Evolutionary conservation across 2,888 invertebrate species (phyloP).

Genomic region (Alloscopus bannaensis): DNA sequence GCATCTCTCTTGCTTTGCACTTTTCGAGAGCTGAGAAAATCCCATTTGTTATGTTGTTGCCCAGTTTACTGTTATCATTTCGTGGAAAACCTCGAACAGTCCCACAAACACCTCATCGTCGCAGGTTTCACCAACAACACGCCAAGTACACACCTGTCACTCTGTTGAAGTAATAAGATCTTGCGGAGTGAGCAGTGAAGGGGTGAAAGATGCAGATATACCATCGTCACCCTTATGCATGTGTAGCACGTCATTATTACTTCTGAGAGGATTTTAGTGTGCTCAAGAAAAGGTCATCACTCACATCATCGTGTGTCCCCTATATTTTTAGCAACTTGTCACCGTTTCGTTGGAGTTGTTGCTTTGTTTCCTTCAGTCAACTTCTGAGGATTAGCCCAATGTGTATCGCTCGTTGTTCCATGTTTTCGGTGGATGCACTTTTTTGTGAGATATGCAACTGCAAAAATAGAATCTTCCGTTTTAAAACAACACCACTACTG

Average conservation of each 20-base stretch:
- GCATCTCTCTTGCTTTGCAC: too few relatives aligned
- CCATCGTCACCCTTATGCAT: too few relatives aligned
- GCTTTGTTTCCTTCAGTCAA: too few relatives aligned
- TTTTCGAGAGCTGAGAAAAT: neutral
- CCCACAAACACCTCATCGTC: neutral
- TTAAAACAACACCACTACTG: too few relatives aligned
- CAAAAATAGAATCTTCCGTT: too few relatives aligned
- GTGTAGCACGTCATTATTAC: conserved; percentile 13
- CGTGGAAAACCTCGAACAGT: conserved; percentile 16
- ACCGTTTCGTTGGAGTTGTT: too few relatives aligned
- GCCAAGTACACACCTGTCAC: neutral
- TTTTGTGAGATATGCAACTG: too few relatives aligned
- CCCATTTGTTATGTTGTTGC: neutral
- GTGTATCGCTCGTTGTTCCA: too few relatives aligned
- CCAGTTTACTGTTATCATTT: conserved; percentile 27
- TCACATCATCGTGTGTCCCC: conserved; percentile 9
- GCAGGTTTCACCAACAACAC: neutral
- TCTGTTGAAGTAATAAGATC: neutral
- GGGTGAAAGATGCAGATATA: too few relatives aligned
- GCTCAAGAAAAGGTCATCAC: conserved; percentile 21
- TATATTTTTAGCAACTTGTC: conserved; percentile 20
- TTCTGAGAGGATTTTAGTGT: too few relatives aligned
- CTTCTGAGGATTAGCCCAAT: too few relatives aligned
- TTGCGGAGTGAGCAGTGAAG: neutral
- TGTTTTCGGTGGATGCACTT: too few relatives aligned